These are phyloP conservation scores for Forbesichthys papilliferus DNA, from an alignment of 2,113 vertebrate genomes.

Conservation along the genomic window DNA sequence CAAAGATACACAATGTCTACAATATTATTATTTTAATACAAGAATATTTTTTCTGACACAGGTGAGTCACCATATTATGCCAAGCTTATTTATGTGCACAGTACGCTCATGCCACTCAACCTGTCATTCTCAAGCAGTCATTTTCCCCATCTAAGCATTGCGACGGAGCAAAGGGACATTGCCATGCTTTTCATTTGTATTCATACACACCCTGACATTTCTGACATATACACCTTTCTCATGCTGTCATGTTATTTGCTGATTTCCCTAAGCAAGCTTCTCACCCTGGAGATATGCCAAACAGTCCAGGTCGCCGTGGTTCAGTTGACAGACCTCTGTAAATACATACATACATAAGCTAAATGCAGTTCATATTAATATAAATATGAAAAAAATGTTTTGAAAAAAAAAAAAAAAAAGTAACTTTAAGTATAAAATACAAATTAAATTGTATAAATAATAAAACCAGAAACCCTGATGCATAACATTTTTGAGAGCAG, in stretches of 20 bases:
- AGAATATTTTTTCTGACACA: slow-evolving; percentile 5
- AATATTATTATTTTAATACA: slow-evolving; percentile 18
- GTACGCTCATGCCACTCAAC: background rate
- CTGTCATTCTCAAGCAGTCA: slow-evolving; percentile 6
- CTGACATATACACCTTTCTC: background rate
- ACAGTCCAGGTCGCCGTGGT: background rate
- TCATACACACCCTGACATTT: background rate
- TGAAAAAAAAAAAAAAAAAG: too few species aligned
- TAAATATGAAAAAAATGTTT: too few species aligned
- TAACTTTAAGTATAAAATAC: too few species aligned
- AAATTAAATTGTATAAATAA: too few species aligned
- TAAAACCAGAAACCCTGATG: too few species aligned
- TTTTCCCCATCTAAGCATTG: background rate
- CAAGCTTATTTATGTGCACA: background rate
- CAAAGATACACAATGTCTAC: background rate
- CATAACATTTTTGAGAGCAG: too few species aligned
- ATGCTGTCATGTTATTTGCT: background rate
- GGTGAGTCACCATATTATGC: slow-evolving; percentile 2
- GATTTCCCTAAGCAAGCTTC: background rate
- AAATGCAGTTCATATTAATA: too few species aligned
- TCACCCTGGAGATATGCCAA: background rate
- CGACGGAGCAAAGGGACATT: background rate
- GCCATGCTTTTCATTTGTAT: slow-evolving; percentile 10
- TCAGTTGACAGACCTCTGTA: background rate
- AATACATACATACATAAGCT: too few species aligned